A percentile compares a stretch with the other conserved stretches of the same genome.
phyloP scores from a whole-genome alignment of 2,113 vertebrate genomes.

The Galemys pyrenaicus region DNA sequence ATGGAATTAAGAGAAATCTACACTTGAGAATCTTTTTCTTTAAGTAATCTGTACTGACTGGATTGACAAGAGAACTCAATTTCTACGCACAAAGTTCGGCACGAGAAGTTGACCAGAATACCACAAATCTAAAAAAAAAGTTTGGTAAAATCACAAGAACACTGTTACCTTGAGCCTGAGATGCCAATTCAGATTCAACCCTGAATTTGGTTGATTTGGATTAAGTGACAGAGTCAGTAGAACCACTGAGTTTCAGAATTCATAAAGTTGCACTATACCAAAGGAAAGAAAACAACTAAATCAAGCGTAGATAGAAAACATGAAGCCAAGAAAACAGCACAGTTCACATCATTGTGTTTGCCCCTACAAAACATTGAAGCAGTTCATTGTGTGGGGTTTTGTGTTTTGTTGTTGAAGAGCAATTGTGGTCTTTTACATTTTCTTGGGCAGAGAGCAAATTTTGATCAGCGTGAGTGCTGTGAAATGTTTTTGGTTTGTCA shows the following conservation, averaged over 20 bases:
- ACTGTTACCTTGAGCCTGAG: slow-evolving; percentile 87
- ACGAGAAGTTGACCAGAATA: slow-evolving; percentile 85
- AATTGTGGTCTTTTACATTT: slow-evolving; percentile 88
- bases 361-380: slow-evolving; percentile 88
- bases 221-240: slow-evolving; percentile 85
- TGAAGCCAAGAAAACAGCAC: slow-evolving; percentile 86
- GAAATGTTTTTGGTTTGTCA: slow-evolving; percentile 85
- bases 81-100: slow-evolving; percentile 86
- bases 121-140: slow-evolving; percentile 86
- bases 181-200: slow-evolving; percentile 86
- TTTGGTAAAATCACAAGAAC: slow-evolving; percentile 85
- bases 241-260: slow-evolving; percentile 86
- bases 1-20: slow-evolving; percentile 89
- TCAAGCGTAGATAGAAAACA: slow-evolving; percentile 89
- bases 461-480: slow-evolving; percentile 73
- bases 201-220: slow-evolving; percentile 82
- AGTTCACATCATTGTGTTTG: slow-evolving; percentile 83
- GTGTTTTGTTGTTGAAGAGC: slow-evolving; percentile 86
- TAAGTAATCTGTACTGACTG: slow-evolving; percentile 80
- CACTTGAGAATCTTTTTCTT: slow-evolving; percentile 80
- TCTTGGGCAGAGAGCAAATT: slow-evolving; percentile 92
- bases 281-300: slow-evolving; percentile 83
- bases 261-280: slow-evolving; percentile 83
- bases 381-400: slow-evolving; percentile 84
- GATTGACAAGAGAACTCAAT: slow-evolving; percentile 83